Percentiles rank a stretch among this genome's conserved stretches.
phyloP scores from a whole-genome alignment of 2,113 vertebrate genomes.

The Seriola aureovittata region DNA sequence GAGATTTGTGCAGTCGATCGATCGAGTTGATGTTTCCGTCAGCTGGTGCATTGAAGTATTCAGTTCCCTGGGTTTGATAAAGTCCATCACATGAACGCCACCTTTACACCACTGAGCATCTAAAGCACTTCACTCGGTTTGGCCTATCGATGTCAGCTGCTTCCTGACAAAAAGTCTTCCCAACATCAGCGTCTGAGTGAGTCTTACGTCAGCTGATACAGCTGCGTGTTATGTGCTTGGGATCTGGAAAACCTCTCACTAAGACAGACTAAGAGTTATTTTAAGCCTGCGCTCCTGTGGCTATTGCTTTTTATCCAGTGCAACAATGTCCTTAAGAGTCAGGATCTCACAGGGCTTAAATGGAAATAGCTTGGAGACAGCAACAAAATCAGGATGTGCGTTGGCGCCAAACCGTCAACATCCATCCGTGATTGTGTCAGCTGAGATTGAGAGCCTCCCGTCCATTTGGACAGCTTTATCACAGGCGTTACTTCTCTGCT shows the following conservation, averaged over 20 bases:
- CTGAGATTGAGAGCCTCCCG: background rate
- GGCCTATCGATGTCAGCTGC: background rate
- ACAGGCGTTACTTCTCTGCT: background rate
- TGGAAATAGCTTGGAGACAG: background rate
- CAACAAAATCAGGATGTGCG: background rate
- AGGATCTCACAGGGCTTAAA: background rate
- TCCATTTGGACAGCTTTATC: background rate
- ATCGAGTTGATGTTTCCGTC: background rate
- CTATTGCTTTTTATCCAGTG: slow-evolving; percentile 40
- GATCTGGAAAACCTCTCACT: background rate
- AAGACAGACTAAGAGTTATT: background rate
- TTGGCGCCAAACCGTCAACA: background rate
- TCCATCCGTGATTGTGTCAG: background rate
- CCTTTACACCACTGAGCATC: background rate
- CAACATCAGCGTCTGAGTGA: background rate
- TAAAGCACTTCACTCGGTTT: background rate
- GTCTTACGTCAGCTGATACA: slow-evolving; percentile 50
- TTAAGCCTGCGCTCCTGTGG: background rate
- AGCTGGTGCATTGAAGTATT: slow-evolving; percentile 8
- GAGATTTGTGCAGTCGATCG: background rate
- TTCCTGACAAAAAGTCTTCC: background rate
- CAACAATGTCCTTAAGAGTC: slow-evolving; percentile 27
- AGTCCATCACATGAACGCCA: background rate
- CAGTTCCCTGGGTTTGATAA: background rate
- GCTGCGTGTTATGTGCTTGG: slow-evolving; percentile 44